Evolutionary conservation across 1,140 invertebrate species (phyloP).

Genomic region (Maconellicoccus hirsutus): DNA sequence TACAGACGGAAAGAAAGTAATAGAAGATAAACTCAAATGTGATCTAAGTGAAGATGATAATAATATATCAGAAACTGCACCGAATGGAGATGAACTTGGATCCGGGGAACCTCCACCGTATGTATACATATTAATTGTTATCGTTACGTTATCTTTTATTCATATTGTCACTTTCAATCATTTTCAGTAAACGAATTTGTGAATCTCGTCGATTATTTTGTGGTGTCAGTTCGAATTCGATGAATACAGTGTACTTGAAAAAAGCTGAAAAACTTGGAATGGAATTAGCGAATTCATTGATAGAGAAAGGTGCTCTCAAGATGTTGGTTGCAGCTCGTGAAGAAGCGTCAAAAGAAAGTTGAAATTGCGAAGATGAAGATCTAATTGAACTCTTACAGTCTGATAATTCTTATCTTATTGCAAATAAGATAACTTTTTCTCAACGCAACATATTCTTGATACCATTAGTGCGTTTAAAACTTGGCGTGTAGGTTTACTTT

Average conservation of each 20-base stretch:
- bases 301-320: conserved; percentile 60
- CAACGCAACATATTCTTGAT: too few relatives aligned
- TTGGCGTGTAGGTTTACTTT: too few relatives aligned
- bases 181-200: conserved; percentile 39
- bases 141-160: background rate
- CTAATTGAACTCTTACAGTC: too few relatives aligned
- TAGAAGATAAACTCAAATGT: conserved; percentile 40
- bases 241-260: conserved; percentile 37
- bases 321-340: conserved; percentile 52
- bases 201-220: conserved; percentile 39
- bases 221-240: conserved; percentile 37
- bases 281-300: conserved; percentile 56
- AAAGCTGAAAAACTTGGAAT: conserved; percentile 52
- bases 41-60: conserved; percentile 41
- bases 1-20: conserved; percentile 65
- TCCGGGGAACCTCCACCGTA: conserved; percentile 37
- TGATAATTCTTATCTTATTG: too few relatives aligned
- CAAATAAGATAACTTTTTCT: too few relatives aligned
- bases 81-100: conserved; percentile 35
- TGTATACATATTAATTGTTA: conserved; percentile 23
- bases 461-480: too few relatives aligned
- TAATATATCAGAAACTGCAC: conserved; percentile 35
- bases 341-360: conserved; percentile 35
- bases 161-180: conserved; percentile 6
- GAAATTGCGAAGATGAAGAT: too few relatives aligned